Evolutionary conservation across 2,888 invertebrate species (phyloP).

Genomic region (Hemicrepidius hirtus): DNA sequence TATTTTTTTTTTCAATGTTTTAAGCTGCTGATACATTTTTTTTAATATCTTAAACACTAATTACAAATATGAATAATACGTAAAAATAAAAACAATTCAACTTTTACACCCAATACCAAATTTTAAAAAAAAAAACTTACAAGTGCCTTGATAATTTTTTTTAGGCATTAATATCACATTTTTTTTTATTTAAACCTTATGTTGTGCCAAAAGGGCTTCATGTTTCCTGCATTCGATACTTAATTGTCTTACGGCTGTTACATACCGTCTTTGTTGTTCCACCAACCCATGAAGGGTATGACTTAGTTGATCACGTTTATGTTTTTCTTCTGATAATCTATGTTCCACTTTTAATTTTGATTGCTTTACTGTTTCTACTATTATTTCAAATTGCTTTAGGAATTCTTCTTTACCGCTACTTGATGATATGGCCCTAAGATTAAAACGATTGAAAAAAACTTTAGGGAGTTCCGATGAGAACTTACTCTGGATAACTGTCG

Average conservation of each 20-base stretch:
- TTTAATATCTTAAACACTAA: neutral
- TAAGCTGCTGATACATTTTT: neutral
- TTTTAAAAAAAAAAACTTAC: constrained; percentile 5
- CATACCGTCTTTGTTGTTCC: constrained; percentile 86
- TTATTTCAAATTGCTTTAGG: constrained; percentile 91
- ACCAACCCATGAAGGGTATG: constrained; percentile 76
- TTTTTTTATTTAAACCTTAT: neutral
- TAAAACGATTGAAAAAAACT: constrained; percentile 20
- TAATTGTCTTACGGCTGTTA: constrained; percentile 84
- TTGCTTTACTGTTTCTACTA: constrained; percentile 91
- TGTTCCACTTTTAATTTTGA: constrained; percentile 84
- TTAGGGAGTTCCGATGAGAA: constrained; percentile 12
- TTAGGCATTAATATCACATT: constrained; percentile 48
- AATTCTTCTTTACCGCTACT: constrained; percentile 89
- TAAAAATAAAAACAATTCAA: neutral
- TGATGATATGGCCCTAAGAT: constrained; percentile 86
- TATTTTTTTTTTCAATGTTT: too few species aligned
- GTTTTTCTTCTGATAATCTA: constrained; percentile 79
- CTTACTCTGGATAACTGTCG: constrained; percentile 90
- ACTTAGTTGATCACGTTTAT: constrained; percentile 79
- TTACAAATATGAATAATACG: neutral
- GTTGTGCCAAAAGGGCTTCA: constrained; percentile 74
- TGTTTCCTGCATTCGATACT: constrained; percentile 84
- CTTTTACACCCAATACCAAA: neutral
- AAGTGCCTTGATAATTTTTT: neutral